Percentiles rank a stretch among this genome's conserved stretches.
Conservation (phyloP, 1,140 invertebrate genomes). For the Pseudomyrmex sp. region DNA sequence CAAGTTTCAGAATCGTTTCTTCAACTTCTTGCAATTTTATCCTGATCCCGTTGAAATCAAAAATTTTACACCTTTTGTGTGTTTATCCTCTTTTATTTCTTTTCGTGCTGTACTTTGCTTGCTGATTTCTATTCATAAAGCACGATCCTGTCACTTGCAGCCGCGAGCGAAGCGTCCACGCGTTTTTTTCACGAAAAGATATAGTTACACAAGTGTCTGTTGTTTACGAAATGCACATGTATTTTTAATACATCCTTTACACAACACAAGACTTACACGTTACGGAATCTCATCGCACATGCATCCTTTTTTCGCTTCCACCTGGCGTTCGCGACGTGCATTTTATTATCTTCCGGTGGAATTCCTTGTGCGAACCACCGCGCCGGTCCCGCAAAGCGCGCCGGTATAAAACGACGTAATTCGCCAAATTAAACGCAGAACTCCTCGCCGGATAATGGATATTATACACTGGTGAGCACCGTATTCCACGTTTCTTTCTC, state of each 20-base stretch:
- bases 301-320: not conserved
- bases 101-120: slow-evolving; percentile 51
- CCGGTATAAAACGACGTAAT: slow-evolving; percentile 32
- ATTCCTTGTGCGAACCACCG: not conserved
- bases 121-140: slow-evolving; percentile 60
- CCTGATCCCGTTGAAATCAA: slow-evolving; percentile 34
- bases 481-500: slow-evolving; percentile 53
- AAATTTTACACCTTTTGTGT: slow-evolving; percentile 40
- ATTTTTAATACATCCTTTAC: not conserved
- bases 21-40: not conserved
- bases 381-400: not conserved
- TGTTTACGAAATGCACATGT: slow-evolving; percentile 5
- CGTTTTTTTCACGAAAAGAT: no score
- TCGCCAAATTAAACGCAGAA: slow-evolving; percentile 48
- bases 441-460: slow-evolving; percentile 39
- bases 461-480: slow-evolving; percentile 45
- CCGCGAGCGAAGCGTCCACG: not conserved
- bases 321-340: not conserved
- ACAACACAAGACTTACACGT: not conserved
- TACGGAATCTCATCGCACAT: not conserved
- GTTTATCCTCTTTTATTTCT: slow-evolving; percentile 40
- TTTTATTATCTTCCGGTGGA: slow-evolving; percentile 45
- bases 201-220: not conserved
- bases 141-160: not conserved
- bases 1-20: not conserved